These are phyloP conservation scores for Acomys russatus DNA, from an alignment of 2,797 vertebrate genomes.

Conservation along the genomic window DNA sequence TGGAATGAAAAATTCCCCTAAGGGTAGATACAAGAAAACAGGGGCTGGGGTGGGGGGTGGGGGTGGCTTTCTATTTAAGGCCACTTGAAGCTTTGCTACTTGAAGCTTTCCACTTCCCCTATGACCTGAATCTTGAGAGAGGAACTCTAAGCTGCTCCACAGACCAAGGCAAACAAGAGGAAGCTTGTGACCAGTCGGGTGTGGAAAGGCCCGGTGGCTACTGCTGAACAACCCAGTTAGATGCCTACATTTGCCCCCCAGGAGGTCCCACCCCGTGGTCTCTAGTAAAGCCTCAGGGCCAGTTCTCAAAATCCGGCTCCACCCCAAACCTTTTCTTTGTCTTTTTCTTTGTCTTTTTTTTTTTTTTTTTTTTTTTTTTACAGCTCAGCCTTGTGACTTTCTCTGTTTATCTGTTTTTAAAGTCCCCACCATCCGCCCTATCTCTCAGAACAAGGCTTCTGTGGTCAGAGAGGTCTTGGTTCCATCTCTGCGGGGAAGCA, in stretches of 20 bases:
- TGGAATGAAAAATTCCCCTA: constrained; percentile 71
- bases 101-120: constrained; percentile 59
- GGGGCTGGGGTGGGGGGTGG: neutral
- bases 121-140: constrained; percentile 52
- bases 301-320: constrained; percentile 12
- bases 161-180: neutral
- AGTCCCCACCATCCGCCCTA: neutral
- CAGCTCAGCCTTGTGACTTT: neutral
- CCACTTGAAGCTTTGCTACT: neutral
- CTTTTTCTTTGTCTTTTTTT: neutral
- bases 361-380: neutral
- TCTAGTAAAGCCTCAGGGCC: neutral
- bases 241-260: neutral
- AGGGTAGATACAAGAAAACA: constrained; percentile 58
- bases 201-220: neutral
- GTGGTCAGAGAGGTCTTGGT: neutral
- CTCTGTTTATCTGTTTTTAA: neutral
- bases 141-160: neutral
- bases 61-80: constrained; percentile 28
- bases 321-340: neutral
- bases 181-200: neutral
- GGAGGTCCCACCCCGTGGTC: neutral
- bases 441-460: neutral
- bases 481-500: neutral
- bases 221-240: neutral